These are phyloP conservation scores for Cnemophilus loriae DNA, from an alignment of 2,113 vertebrate genomes.

Conservation along the genomic window DNA sequence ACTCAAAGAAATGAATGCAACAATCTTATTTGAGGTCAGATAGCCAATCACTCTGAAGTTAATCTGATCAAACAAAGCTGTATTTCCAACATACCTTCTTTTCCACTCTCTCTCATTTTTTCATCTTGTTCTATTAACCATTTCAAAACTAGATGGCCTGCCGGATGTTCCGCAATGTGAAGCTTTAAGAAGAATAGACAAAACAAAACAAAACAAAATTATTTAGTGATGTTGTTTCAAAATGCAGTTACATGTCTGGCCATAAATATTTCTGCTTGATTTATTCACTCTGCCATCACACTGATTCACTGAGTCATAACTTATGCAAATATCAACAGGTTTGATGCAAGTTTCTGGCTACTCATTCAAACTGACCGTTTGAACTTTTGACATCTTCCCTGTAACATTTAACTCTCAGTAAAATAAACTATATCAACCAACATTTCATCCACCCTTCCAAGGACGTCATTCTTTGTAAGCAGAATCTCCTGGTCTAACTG, in stretches of 20 bases:
- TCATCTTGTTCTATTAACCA: constrained; percentile 93
- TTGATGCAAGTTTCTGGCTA: not conserved
- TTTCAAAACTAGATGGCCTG: constrained; percentile 93
- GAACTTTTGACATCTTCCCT: not conserved
- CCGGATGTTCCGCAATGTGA: constrained; percentile 91
- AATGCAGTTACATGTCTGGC: not conserved
- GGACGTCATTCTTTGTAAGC: not conserved
- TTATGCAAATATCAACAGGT: not conserved
- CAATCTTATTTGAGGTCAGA: not conserved
- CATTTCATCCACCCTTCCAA: not conserved
- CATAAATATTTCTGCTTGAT: not conserved
- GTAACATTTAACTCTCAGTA: not conserved
- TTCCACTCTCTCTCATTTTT: constrained; percentile 75
- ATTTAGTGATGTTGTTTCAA: not conserved
- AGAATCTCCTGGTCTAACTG: not conserved
- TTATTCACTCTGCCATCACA: not conserved
- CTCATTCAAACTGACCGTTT: not conserved
- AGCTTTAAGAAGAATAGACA: constrained; percentile 72
- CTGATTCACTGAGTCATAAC: not conserved
- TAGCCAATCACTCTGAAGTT: not conserved
- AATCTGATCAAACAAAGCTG: not conserved
- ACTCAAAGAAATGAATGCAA: not conserved
- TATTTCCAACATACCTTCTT: constrained; percentile 76
- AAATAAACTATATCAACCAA: not conserved
- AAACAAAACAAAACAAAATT: not conserved